These are phyloP conservation scores for Drosophila mettleri DNA, from an alignment of 2,888 invertebrate genomes.

Conservation along the genomic window DNA sequence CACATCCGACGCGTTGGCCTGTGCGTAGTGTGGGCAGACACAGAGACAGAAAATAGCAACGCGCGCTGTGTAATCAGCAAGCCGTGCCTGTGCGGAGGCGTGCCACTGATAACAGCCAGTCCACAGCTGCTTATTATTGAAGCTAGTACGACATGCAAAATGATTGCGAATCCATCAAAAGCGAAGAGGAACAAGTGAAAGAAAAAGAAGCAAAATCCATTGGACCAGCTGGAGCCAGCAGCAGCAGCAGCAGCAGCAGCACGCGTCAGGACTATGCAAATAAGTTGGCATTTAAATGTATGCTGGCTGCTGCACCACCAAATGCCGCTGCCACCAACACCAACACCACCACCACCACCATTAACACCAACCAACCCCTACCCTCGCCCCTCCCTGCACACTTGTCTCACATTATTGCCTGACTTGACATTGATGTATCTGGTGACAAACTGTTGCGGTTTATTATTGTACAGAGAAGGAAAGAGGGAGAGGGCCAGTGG, in stretches of 20 bases:
- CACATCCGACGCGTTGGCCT: constrained; percentile 2
- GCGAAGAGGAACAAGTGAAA: no score
- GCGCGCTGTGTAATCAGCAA: constrained; percentile 35
- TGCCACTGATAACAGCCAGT: constrained; percentile 49
- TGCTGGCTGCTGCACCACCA: constrained; percentile 21
- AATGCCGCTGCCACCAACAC: background rate
- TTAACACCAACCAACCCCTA: constrained; percentile 1
- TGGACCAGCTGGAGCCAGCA: constrained; percentile 55
- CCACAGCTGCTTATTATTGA: constrained; percentile 40
- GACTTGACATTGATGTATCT: constrained; percentile 79
- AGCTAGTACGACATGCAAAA: constrained; percentile 70
- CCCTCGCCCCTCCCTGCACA: constrained; percentile 11
- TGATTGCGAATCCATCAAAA: constrained; percentile 73
- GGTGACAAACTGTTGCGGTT: constrained; percentile 82
- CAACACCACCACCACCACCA: background rate
- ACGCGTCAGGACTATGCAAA: constrained; percentile 56
- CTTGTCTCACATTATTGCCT: constrained; percentile 63
- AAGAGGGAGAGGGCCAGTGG: background rate
- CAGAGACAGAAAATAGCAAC: constrained; percentile 38
- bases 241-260: constrained; percentile 27
- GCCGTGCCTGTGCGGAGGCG: constrained; percentile 29
- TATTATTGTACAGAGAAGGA: constrained; percentile 59
- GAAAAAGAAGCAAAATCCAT: constrained; percentile 28
- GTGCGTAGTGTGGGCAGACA: constrained; percentile 30
- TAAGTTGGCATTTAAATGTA: constrained; percentile 60